A percentile compares a stretch with the other conserved stretches of the same genome.
These are phyloP conservation scores for Smithornis capensis DNA, from an alignment of 2,113 vertebrate species.

Conservation along the genomic window DNA sequence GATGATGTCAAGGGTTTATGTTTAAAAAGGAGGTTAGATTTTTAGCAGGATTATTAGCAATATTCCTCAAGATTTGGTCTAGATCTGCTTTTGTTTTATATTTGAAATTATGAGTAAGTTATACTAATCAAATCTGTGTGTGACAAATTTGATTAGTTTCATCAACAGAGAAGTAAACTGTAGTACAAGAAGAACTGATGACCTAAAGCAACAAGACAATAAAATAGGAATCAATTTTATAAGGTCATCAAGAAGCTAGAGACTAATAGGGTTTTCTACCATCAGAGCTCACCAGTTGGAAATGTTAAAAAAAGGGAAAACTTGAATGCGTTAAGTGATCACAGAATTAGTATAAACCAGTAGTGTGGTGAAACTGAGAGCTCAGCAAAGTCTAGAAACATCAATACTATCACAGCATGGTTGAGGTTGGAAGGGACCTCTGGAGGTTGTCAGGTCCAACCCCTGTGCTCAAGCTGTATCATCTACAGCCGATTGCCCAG, in stretches of 20 bases:
- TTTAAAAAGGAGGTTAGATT: background rate
- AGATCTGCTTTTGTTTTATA: background rate
- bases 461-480: background rate
- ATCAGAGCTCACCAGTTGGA: background rate
- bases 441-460: background rate
- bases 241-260: background rate
- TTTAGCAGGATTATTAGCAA: background rate
- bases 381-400: background rate
- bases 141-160: background rate
- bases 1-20: background rate
- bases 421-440: background rate
- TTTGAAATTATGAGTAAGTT: background rate
- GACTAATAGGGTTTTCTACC: background rate
- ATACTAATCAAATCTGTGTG: background rate
- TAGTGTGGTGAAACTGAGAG: background rate
- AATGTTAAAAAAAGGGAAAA: background rate
- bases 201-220: background rate
- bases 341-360: background rate
- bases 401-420: background rate
- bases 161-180: background rate
- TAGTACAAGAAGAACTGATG: background rate
- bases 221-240: background rate
- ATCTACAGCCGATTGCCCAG: background rate
- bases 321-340: background rate
- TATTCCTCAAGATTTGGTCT: background rate